phyloP scores from a whole-genome alignment of 2,888 invertebrate genomes.

The Fragum fragum region DNA sequence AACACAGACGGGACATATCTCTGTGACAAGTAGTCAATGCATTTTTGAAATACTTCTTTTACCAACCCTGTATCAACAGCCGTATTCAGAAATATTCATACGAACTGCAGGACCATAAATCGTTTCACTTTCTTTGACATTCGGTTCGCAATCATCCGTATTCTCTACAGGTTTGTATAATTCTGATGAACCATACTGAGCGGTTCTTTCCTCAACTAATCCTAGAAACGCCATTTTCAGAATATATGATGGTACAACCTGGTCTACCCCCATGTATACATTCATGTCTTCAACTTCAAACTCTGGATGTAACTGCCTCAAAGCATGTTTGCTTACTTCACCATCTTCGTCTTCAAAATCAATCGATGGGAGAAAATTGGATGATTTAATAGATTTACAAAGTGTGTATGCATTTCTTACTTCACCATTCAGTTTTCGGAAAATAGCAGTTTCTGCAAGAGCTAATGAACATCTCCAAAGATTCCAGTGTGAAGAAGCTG shows the following conservation, averaged over 20 bases:
- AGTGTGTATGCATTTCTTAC: slow-evolving; percentile 59
- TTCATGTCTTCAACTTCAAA: slow-evolving; percentile 32
- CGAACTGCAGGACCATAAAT: slow-evolving; percentile 37
- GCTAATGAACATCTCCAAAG: slow-evolving; percentile 62
- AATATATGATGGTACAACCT: slow-evolving; percentile 54
- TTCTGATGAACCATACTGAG: slow-evolving; percentile 20
- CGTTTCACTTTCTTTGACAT: too few relatives aligned
- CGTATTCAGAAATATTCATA: slow-evolving; percentile 11
- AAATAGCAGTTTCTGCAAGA: slow-evolving; percentile 54
- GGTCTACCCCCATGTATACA: slow-evolving; percentile 34
- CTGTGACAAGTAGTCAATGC: slow-evolving; percentile 34
- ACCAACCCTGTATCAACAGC: slow-evolving; percentile 47
- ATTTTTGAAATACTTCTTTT: slow-evolving; percentile 35
- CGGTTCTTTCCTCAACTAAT: slow-evolving; percentile 43
- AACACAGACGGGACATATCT: slow-evolving; percentile 59
- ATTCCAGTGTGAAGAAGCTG: slow-evolving; percentile 40
- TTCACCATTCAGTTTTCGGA: slow-evolving; percentile 41
- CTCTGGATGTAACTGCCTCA: slow-evolving; percentile 7
- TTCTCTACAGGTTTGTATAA: slow-evolving; percentile 15
- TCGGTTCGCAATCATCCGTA: background rate
- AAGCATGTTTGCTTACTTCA: slow-evolving; percentile 28
- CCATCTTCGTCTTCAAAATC: slow-evolving; percentile 37
- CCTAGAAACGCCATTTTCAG: slow-evolving; percentile 61
- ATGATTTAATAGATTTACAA: slow-evolving; percentile 45
- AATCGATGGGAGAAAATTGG: slow-evolving; percentile 39